Percentiles rank a stretch among this genome's conserved stretches.
Evolutionary conservation across 2,888 invertebrate genomes (phyloP).

Genomic region (Microctonus aethiopoides): DNA sequence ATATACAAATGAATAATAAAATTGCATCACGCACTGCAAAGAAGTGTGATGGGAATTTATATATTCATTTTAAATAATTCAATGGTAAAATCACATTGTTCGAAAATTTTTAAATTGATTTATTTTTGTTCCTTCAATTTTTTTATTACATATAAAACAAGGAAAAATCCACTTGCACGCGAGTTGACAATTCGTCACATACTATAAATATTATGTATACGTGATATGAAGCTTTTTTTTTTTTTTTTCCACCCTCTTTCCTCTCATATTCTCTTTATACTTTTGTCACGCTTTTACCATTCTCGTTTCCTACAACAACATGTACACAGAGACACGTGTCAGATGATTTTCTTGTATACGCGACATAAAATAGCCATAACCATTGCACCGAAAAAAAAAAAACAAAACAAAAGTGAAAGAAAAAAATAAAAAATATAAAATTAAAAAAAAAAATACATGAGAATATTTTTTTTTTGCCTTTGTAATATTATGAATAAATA

Average conservation of each 20-base stretch:
- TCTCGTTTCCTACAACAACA: constrained; percentile 2
- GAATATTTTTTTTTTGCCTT: no score
- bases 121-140: no score
- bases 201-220: neutral
- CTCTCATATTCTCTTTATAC: constrained; percentile 3
- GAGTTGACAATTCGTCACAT: neutral
- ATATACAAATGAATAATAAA: no score
- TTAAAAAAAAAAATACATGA: neutral
- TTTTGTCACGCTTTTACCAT: constrained; percentile 10
- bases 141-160: neutral
- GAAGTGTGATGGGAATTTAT: no score
- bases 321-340: neutral
- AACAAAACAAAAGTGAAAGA: neutral
- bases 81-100: no score
- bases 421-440: neutral
- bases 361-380: neutral
- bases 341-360: neutral
- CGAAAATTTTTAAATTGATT: no score
- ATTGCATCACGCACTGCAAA: no score
- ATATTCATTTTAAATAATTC: no score
- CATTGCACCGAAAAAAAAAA: neutral
- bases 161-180: neutral
- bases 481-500: no score
- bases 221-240: neutral
- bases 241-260: neutral